Evolutionary conservation across 2,797 vertebrate genomes (phyloP).

Genomic region (Arrhamphus sclerolepis): DNA sequence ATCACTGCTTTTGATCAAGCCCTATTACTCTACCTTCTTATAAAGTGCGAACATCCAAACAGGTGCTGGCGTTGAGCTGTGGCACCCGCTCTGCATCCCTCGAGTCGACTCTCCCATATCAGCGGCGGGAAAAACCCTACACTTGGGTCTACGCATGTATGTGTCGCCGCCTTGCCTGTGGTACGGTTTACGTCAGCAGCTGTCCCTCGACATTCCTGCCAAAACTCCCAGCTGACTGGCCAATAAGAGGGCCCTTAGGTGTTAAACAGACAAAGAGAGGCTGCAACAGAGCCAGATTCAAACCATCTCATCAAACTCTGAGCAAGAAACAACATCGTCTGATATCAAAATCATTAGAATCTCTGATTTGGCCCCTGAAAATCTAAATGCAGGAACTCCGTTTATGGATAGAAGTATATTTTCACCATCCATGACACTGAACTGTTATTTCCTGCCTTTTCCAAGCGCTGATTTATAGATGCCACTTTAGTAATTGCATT

Average conservation of each 20-base stretch:
- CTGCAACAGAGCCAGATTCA: too few relatives aligned
- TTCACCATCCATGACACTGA: too few relatives aligned
- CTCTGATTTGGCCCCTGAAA: too few relatives aligned
- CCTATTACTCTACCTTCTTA: too few relatives aligned
- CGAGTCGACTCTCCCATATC: constrained; percentile 15
- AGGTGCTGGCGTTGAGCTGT: not conserved
- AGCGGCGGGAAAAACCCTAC: constrained; percentile 15
- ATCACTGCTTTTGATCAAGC: too few relatives aligned
- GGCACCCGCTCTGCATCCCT: not conserved
- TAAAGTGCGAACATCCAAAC: not conserved
- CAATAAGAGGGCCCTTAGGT: constrained; percentile 5
- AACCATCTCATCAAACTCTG: not conserved
- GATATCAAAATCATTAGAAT: not conserved
- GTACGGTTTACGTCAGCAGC: constrained; percentile 42
- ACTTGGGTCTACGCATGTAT: constrained; percentile 1
- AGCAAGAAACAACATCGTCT: not conserved
- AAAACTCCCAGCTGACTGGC: constrained; percentile 25
- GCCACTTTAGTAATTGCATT: too few relatives aligned
- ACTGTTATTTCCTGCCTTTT: too few relatives aligned
- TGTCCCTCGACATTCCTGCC: constrained; percentile 25
- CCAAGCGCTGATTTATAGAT: too few relatives aligned
- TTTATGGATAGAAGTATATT: too few relatives aligned
- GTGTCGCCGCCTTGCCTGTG: constrained; percentile 12
- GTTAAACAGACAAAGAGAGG: constrained; percentile 12
- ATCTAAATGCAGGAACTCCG: too few relatives aligned